Evolutionary conservation across 1,140 invertebrate genomes (phyloP), one percentile per base, ranked within the genome.

Genomic region (Drosophila miranda): DNA sequence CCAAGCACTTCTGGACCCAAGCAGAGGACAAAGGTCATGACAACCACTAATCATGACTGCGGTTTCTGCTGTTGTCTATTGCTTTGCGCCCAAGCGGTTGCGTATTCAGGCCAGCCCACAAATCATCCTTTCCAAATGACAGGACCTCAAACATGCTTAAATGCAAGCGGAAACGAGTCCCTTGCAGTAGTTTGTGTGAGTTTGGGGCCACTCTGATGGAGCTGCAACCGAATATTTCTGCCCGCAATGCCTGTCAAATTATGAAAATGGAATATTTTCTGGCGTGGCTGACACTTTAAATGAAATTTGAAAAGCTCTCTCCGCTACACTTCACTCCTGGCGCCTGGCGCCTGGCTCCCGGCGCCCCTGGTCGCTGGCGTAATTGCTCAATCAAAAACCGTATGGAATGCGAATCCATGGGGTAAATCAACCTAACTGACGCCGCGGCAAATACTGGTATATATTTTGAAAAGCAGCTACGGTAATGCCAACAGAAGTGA

Each of bases 311-410:
- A 82, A 81, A 82, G 63, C 64, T 45, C 76, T 68, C 62, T 71
- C 62, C 57, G 66, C 58, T 61, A 16, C 48, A 61, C 16, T 9
- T n/a, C 6, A 28, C 14, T 7, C 30, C 50, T 19, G 3, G 26
- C 21, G 13, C 23, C n/a, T 44, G 13, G 14, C 11, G 9, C 16
- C 23, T 23, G 0, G 4, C n/a, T 6, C 19, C 28, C 11, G 13
- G 19, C 13, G 16, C 34, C 41, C 6, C 38, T 48, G 19, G 21
- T 44, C 34, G 54, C 68, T 62, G 67, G 51, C 80, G 77, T 84
- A 84, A 84, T 84, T 84, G 81, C 81, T 86, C 81, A 84, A 84
- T 84, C 81, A 84, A 77, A 84, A 73, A 84, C 61, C 82, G 82
- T 86, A 81, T 84, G 82, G 81, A 81, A 86, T 81, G 19, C 19